Percentiles rank a stretch among this genome's conserved stretches.
phyloP scores from a whole-genome alignment of 2,797 vertebrate species.

The Pygocentrus nattereri region DNA sequence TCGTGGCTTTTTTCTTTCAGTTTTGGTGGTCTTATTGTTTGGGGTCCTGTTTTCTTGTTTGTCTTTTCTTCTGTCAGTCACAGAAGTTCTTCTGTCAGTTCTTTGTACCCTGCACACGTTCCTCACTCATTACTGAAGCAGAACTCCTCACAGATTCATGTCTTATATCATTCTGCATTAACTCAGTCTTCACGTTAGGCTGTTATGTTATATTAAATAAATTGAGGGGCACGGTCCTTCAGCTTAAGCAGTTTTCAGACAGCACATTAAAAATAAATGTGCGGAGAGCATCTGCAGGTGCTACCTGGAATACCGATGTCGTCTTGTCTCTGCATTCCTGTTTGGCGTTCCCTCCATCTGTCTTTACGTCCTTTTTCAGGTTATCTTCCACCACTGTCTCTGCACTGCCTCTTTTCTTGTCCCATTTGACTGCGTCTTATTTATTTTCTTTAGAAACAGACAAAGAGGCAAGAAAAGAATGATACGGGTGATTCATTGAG shows the following conservation, averaged over 20 bases:
- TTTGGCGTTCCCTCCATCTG: neutral
- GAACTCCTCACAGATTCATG: neutral
- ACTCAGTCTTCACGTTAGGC: slow-evolving; percentile 5
- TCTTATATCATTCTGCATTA: neutral
- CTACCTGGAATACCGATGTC: neutral
- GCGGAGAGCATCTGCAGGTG: neutral
- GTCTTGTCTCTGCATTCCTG: neutral
- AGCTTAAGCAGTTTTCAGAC: slow-evolving; percentile 13
- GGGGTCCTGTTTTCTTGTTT: too few relatives aligned
- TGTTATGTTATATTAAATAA: slow-evolving; percentile 16
- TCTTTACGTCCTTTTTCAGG: neutral
- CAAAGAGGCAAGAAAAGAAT: neutral
- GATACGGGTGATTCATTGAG: neutral
- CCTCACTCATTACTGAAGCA: neutral
- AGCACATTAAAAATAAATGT: slow-evolving; percentile 26
- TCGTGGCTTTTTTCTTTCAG: too few relatives aligned
- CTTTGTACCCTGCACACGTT: neutral
- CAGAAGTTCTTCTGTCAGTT: neutral
- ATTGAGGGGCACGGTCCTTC: neutral
- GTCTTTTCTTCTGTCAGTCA: too few relatives aligned
- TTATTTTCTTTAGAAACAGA: too few relatives aligned
- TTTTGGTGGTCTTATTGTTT: too few relatives aligned
- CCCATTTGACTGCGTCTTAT: neutral
- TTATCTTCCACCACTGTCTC: neutral
- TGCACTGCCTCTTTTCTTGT: too few relatives aligned